Conservation (phyloP, 1,140 invertebrate genomes). For the Lasaia peninsularis region DNA sequence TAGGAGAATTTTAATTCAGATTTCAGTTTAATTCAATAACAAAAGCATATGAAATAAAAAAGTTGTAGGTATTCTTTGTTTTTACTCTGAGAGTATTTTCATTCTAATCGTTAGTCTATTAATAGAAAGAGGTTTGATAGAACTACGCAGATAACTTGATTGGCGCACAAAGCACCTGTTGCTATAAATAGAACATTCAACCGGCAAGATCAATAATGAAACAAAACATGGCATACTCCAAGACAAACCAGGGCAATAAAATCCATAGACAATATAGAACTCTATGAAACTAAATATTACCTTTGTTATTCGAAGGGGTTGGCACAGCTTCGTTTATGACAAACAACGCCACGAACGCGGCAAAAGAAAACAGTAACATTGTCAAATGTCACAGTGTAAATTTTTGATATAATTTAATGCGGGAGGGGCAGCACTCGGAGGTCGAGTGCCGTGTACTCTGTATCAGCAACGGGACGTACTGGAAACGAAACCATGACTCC, state of each 20-base stretch:
- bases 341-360: not conserved
- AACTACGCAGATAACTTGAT: conserved; percentile 5
- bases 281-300: not conserved
- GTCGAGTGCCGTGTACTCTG: not conserved
- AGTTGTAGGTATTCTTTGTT: too few species aligned
- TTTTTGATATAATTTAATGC: not conserved
- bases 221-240: not conserved
- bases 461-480: not conserved
- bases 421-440: not conserved
- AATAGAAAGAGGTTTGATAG: not conserved
- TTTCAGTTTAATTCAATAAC: too few species aligned
- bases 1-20: too few species aligned
- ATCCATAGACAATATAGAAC: not conserved
- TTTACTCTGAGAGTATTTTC: too few species aligned
- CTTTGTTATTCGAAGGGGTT: conserved; percentile 7
- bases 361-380: conserved; percentile 5
- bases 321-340: not conserved
- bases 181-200: conserved; percentile 5
- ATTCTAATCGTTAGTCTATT: not conserved
- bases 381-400: not conserved
- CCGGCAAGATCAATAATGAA: not conserved
- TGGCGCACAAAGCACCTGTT: conserved; percentile 6
- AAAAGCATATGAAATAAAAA: too few species aligned
- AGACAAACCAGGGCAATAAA: not conserved
- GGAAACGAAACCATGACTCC: conserved; percentile 1